Conservation (phyloP, 2,113 vertebrate species). For the Lamprotornis superbus region DNA sequence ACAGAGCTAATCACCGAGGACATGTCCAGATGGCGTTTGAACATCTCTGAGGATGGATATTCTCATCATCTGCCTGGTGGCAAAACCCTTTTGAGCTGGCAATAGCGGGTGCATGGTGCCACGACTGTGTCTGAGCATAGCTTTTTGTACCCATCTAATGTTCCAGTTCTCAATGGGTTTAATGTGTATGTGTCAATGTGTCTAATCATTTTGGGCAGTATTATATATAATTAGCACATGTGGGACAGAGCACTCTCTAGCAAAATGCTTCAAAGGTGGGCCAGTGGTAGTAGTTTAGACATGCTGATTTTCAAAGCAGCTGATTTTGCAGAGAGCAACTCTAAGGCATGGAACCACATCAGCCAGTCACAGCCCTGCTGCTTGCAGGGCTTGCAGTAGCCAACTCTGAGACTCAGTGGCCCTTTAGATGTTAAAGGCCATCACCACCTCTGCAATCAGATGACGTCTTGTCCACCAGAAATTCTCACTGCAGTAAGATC, state of each 20-base stretch:
- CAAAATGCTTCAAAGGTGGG: background rate
- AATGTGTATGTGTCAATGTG: background rate
- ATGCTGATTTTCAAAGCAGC: background rate
- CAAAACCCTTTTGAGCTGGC: background rate
- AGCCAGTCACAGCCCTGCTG: background rate
- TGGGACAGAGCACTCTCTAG: background rate
- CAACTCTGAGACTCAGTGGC: background rate
- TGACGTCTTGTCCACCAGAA: background rate
- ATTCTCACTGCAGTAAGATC: background rate
- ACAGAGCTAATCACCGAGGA: background rate
- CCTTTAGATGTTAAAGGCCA: background rate
- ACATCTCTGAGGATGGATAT: background rate
- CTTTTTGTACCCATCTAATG: background rate
- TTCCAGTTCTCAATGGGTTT: background rate
- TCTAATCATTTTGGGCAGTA: background rate
- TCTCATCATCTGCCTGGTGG: background rate
- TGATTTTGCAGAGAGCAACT: background rate
- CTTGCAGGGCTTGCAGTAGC: background rate
- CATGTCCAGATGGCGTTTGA: background rate
- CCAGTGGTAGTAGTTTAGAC: background rate
- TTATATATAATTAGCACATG: background rate
- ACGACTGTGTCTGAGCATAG: background rate
- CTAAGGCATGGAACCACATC: background rate
- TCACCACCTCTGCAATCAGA: background rate
- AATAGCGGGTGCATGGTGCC: rapidly evolving